A percentile compares a stretch with the other conserved stretches of the same genome.
phyloP scores from a whole-genome alignment of 2,113 vertebrate genomes.

The Mellivora capensis region DNA sequence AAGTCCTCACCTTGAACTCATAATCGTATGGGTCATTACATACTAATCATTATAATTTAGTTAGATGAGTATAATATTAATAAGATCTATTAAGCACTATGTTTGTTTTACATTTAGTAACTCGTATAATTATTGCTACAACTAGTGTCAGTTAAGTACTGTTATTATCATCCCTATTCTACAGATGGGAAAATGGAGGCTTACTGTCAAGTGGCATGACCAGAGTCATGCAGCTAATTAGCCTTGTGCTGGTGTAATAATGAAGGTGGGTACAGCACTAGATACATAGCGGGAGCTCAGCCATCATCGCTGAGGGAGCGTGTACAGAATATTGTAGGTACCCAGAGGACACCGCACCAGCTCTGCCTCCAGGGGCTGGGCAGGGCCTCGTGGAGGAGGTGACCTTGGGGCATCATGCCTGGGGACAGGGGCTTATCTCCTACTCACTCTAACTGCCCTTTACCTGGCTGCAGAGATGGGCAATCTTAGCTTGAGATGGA shows the following conservation, averaged over 20 bases:
- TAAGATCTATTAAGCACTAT: neutral
- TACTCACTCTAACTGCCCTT: neutral
- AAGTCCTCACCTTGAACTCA: neutral
- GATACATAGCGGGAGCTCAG: neutral
- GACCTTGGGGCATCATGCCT: neutral
- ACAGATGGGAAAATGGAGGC: neutral
- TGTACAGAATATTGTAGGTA: rapidly evolving
- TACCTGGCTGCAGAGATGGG: neutral
- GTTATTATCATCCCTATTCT: neutral
- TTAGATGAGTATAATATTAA: neutral
- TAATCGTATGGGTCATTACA: neutral
- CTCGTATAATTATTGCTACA: neutral
- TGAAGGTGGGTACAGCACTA: neutral
- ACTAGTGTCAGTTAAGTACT: neutral
- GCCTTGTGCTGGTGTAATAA: neutral
- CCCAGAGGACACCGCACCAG: neutral
- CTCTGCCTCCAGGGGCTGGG: neutral
- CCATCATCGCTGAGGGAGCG: neutral
- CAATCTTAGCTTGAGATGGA: neutral
- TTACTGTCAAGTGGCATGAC: neutral
- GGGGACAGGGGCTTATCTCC: neutral
- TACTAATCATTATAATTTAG: neutral
- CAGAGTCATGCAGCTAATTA: neutral
- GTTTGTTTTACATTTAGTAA: neutral
- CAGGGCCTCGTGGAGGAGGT: neutral